Base-by-base conservation (phyloP, 2,888 invertebrate species). In the Pogonocherus hispidulus region DNA sequence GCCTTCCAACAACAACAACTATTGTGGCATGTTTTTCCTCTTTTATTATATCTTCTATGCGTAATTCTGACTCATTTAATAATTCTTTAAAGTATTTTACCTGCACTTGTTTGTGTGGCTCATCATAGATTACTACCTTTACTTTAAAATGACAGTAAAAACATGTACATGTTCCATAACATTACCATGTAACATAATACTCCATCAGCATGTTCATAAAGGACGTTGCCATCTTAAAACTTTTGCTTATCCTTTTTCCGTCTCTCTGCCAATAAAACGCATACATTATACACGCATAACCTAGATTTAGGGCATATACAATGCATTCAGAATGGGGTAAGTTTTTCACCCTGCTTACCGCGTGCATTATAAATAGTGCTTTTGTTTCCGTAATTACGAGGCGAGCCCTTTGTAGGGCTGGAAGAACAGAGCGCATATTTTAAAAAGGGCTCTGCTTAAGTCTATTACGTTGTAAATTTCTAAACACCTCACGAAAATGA, bases 351-450 rank as follows among this genome's bases (percentile, higher is more conserved):
- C 62, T 49, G 67, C 67, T 67, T 62, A 56, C 60, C 63, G 69
- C 71, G 70, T 74, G 66, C 71, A 71, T 74, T 72, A 74, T 75
- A 75, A 76, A 73, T 75, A 73, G 68, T 62, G 71, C 71, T 72
- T 75, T 76, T 76, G 76, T 76, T 75, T 72, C 70, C 67, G 67
- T 73, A 77, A 77, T 74, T 75, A 77, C 70, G 66, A 71, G 69
- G 73, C 66, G 54, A 63, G 64, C 62, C 65, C 69, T 74, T 75
- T 74, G 70, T 69, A 60, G 59, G 44, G 64, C 46, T 27, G 51
- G 51, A 56, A 49, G 65, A 52, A 63, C 56, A 65, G 56, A 63
- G 71, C 57, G 69, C 66, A 62, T 67, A 60, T 73, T 72, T 64
- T 65, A 63, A 63, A 41, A 70, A 64, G n/a, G 63, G 66, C 63